Conservation (phyloP, 2,888 invertebrate genomes). For the Nephrocerus scutellatus region DNA sequence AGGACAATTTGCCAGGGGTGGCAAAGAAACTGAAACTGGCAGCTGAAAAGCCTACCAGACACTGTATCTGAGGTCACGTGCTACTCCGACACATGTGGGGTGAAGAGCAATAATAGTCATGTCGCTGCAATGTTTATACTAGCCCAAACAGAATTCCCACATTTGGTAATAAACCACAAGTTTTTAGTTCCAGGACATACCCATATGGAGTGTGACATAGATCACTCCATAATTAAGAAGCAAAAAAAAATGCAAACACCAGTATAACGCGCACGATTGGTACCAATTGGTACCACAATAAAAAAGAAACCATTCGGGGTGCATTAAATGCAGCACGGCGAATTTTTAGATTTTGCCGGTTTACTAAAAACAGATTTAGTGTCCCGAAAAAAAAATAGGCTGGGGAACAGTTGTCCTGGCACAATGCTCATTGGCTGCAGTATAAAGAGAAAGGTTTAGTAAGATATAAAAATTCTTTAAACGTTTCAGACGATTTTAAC, state of each 20-base stretch:
- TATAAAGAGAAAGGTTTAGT: slow-evolving; percentile 5
- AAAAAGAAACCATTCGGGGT: slow-evolving; percentile 4
- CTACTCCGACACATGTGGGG: too few species aligned
- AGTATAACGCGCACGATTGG: slow-evolving; percentile 8
- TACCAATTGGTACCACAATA: slow-evolving; percentile 7
- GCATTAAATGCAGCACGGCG: slow-evolving; percentile 2
- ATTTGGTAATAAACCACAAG: too few species aligned
- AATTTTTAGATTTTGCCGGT: slow-evolving; percentile 4
- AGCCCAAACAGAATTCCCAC: too few species aligned
- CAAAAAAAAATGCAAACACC: slow-evolving; percentile 6
- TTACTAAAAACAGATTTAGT: slow-evolving; percentile 5
- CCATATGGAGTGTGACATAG: slow-evolving; percentile 11
- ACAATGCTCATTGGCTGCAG: slow-evolving; percentile 4
- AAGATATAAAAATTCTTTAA: slow-evolving; percentile 2
- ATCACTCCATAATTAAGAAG: slow-evolving; percentile 3
- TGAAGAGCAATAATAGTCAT: too few species aligned
- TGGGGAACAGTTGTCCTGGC: slow-evolving; percentile 7
- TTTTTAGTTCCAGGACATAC: slow-evolving; percentile 7
- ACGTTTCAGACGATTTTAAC: neutral
- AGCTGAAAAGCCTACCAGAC: too few species aligned
- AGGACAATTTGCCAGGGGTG: neutral
- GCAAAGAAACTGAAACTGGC: too few species aligned
- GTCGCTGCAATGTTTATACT: too few species aligned
- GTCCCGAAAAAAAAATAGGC: slow-evolving; percentile 6
- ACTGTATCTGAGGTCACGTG: too few species aligned